Conservation (phyloP, 2,797 vertebrate genomes). For the Smutsia temminckii region DNA sequence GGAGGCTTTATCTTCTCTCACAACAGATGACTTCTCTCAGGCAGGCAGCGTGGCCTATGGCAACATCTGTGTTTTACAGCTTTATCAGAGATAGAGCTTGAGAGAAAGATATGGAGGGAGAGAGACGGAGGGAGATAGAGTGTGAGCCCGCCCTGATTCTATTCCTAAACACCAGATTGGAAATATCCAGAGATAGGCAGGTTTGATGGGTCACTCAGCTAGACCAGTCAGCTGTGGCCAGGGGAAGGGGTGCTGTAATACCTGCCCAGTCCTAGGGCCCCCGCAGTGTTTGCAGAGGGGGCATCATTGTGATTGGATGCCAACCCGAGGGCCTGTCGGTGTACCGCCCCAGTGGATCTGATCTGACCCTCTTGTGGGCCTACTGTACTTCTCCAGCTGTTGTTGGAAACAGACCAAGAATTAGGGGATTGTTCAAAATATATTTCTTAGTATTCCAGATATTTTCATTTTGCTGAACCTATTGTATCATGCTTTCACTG, state of each 20-base stretch:
- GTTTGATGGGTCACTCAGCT: background rate
- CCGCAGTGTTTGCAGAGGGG: background rate
- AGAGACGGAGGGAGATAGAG: background rate
- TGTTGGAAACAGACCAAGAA: background rate
- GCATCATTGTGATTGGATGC: background rate
- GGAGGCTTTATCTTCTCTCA: background rate
- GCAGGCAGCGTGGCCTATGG: background rate
- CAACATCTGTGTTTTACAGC: background rate
- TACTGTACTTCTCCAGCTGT: background rate
- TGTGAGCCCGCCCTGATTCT: background rate
- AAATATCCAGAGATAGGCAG: background rate
- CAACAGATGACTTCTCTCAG: background rate
- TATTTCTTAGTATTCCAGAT: background rate
- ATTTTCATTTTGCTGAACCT: constrained; percentile 10
- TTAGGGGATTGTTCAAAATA: background rate
- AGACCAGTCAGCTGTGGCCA: background rate
- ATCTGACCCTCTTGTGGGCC: background rate
- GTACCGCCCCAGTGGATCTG: background rate
- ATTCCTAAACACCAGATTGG: background rate
- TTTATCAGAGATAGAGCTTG: background rate
- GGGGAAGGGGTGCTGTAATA: background rate
- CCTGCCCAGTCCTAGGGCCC: background rate
- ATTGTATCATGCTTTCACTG: background rate
- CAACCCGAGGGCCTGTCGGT: background rate
- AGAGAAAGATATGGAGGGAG: too few species aligned